These are phyloP conservation scores for Peucedramus taeniatus DNA, from an alignment of 2,113 vertebrate species.

Conservation along the genomic window DNA sequence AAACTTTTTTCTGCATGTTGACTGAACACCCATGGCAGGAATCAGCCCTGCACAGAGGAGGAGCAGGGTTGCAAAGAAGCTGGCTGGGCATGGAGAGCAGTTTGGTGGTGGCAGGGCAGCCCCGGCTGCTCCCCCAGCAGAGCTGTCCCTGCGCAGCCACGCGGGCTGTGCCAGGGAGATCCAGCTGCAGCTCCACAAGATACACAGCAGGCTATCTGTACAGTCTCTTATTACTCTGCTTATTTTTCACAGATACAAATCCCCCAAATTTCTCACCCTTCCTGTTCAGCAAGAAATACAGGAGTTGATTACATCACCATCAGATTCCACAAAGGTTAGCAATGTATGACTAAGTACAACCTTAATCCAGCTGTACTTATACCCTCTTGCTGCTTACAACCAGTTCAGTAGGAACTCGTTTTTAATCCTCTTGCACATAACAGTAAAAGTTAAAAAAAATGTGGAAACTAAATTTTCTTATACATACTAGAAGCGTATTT, in stretches of 20 bases:
- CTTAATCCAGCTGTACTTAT: not conserved
- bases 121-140: not conserved
- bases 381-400: not conserved
- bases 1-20: not conserved
- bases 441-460: not conserved
- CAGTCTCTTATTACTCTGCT: conserved; percentile 8
- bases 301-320: conserved; percentile 33
- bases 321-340: conserved; percentile 40
- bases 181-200: not conserved
- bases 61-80: not conserved
- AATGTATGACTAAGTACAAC: not conserved
- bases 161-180: not conserved
- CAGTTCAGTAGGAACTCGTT: not conserved
- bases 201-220: not conserved
- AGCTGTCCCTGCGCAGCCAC: no score
- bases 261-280: conserved; percentile 64
- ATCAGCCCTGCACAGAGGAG: not conserved
- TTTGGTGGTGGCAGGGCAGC: not conserved
- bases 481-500: not conserved
- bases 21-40: not conserved
- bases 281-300: conserved; percentile 69
- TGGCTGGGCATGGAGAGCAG: not conserved
- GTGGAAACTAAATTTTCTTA: not conserved
- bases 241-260: conserved; percentile 62
- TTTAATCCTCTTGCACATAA: not conserved